These are phyloP conservation scores for Parnassius mnemosyne DNA, from an alignment of 2,888 invertebrate genomes.

Conservation along the genomic window DNA sequence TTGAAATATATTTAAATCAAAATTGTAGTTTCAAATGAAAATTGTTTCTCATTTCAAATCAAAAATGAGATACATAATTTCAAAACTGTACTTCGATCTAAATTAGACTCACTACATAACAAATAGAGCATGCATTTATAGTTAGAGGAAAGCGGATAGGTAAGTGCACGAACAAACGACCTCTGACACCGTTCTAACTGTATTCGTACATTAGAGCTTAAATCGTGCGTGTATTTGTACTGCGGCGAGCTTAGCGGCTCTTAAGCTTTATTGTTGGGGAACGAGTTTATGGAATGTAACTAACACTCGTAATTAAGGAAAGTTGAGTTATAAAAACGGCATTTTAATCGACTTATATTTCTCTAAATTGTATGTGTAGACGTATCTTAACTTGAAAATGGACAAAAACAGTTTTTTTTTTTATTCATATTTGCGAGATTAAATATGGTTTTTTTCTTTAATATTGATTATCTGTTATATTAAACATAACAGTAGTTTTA, in stretches of 20 bases:
- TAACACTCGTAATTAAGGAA: slow-evolving; percentile 1
- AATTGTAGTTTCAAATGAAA: too few relatives aligned
- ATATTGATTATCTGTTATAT: too few relatives aligned
- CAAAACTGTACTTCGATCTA: background rate
- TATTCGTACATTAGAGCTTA: slow-evolving; percentile 34
- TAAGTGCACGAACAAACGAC: slow-evolving; percentile 17
- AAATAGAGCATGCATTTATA: slow-evolving; percentile 12
- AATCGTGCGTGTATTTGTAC: slow-evolving; percentile 44
- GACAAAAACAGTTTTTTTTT: too few relatives aligned
- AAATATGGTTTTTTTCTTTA: too few relatives aligned
- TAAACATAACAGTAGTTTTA: too few relatives aligned
- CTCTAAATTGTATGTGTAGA: too few relatives aligned
- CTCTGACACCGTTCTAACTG: slow-evolving; percentile 39
- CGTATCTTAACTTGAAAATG: too few relatives aligned
- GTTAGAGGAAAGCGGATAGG: slow-evolving; percentile 2
- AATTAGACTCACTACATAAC: slow-evolving; percentile 2
- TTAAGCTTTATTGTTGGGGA: slow-evolving; percentile 9
- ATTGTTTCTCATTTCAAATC: too few relatives aligned
- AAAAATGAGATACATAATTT: too few relatives aligned
- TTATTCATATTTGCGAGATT: too few relatives aligned
- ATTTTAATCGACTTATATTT: background rate
- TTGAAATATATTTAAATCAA: too few relatives aligned
- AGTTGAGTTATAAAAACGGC: background rate
- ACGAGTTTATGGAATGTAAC: slow-evolving; percentile 2
- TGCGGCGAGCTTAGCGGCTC: slow-evolving; percentile 33